These are phyloP conservation scores for Unio pictorum DNA, from an alignment of 2,888 invertebrate genomes.

Conservation along the genomic window DNA sequence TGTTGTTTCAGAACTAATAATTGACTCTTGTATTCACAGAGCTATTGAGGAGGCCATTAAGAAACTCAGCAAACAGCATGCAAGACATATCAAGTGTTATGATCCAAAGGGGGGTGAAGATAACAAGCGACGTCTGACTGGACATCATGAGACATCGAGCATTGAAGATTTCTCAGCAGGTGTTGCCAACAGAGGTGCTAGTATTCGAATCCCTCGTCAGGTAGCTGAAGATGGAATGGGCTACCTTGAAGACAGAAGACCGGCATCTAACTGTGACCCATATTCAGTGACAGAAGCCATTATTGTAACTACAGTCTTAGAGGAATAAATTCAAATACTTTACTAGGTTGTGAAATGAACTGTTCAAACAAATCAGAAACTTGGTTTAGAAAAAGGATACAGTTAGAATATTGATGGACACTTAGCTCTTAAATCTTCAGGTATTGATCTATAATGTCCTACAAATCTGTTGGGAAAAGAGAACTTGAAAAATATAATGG, in stretches of 20 bases:
- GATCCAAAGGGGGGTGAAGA: slow-evolving; percentile 97
- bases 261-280: slow-evolving; percentile 71
- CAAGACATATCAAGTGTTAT: slow-evolving; percentile 94
- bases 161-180: slow-evolving; percentile 95
- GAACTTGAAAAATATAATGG: too few species aligned
- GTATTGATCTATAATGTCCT: too few species aligned
- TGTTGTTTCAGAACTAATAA: not conserved
- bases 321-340: slow-evolving; percentile 15
- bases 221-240: slow-evolving; percentile 93
- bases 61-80: slow-evolving; percentile 91
- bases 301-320: slow-evolving; percentile 47
- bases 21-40: slow-evolving; percentile 73
- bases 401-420: too few species aligned
- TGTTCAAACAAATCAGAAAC: too few species aligned
- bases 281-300: slow-evolving; percentile 68
- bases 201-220: slow-evolving; percentile 80
- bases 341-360: too few species aligned
- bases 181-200: slow-evolving; percentile 94
- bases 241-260: slow-evolving; percentile 94
- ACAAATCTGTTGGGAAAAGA: too few species aligned
- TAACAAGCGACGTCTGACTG: slow-evolving; percentile 93
- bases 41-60: slow-evolving; percentile 97
- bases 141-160: slow-evolving; percentile 95
- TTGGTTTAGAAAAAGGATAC: too few species aligned
- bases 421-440: too few species aligned